These are phyloP conservation scores for Clostera curtula DNA, from an alignment of 2,888 invertebrate species.

Conservation along the genomic window DNA sequence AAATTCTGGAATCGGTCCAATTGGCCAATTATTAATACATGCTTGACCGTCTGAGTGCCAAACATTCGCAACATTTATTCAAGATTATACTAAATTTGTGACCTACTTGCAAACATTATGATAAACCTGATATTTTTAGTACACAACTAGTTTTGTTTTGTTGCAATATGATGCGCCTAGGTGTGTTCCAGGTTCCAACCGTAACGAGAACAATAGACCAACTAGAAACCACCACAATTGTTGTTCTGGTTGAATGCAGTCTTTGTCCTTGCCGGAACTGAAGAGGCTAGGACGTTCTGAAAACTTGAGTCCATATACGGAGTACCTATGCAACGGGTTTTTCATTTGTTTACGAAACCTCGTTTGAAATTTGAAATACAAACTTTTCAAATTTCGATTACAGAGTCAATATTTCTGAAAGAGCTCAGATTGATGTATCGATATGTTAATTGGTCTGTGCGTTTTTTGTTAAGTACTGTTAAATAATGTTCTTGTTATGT, in stretches of 20 bases:
- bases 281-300: conserved; percentile 37
- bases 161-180: conserved; percentile 33
- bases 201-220: conserved; percentile 47
- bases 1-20: conserved; percentile 17
- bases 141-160: conserved; percentile 20
- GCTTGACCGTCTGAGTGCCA: conserved; percentile 5
- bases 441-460: too few species aligned
- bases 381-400: not conserved
- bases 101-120: conserved; percentile 17
- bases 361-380: conserved; percentile 3
- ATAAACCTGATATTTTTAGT: conserved; percentile 10
- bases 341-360: conserved; percentile 11
- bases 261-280: conserved; percentile 42
- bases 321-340: conserved; percentile 19
- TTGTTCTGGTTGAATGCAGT: conserved; percentile 42
- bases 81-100: conserved; percentile 18
- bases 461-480: too few species aligned
- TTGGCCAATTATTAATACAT: conserved; percentile 10
- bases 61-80: conserved; percentile 9
- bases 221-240: conserved; percentile 50
- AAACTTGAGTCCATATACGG: conserved; percentile 25
- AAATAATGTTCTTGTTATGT: too few species aligned
- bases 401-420: too few species aligned
- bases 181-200: conserved; percentile 26
- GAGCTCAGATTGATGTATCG: too few species aligned